phyloP scores from a whole-genome alignment of 2,888 invertebrate species.

The Drosophila mettleri region DNA sequence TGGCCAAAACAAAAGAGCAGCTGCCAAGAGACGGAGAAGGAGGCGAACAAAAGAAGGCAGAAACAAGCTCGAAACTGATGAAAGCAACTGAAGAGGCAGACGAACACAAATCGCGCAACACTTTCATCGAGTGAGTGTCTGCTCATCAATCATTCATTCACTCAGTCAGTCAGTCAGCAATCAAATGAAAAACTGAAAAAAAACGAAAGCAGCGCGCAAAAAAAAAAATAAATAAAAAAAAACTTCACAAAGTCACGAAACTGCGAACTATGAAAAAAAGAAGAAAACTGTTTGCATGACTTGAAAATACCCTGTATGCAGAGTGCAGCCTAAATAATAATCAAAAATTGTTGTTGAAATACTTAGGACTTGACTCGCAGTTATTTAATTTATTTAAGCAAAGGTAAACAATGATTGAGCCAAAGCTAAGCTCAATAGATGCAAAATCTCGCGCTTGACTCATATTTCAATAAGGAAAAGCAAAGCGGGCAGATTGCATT shows the following conservation, averaged over 20 bases:
- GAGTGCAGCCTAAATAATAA: not conserved
- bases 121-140: conserved; percentile 56
- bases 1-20: conserved; percentile 23
- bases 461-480: not conserved
- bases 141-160: conserved; percentile 60
- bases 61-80: conserved; percentile 10
- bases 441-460: too few species aligned
- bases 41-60: not conserved
- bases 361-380: too few species aligned
- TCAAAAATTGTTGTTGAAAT: too few species aligned
- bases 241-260: conserved; percentile 55
- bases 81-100: conserved; percentile 24
- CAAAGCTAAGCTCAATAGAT: too few species aligned
- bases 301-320: not conserved
- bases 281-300: conserved; percentile 9
- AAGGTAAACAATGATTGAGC: too few species aligned
- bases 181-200: conserved; percentile 13
- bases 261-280: not conserved
- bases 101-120: conserved; percentile 56
- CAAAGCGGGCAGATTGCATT: not conserved
- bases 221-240: too few species aligned
- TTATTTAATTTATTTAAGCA: too few species aligned
- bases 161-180: conserved; percentile 27
- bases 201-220: conserved; percentile 42
- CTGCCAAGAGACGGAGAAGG: conserved; percentile 7